Conservation (phyloP, 2,797 vertebrate species). For the Malurus leucopterus region DNA sequence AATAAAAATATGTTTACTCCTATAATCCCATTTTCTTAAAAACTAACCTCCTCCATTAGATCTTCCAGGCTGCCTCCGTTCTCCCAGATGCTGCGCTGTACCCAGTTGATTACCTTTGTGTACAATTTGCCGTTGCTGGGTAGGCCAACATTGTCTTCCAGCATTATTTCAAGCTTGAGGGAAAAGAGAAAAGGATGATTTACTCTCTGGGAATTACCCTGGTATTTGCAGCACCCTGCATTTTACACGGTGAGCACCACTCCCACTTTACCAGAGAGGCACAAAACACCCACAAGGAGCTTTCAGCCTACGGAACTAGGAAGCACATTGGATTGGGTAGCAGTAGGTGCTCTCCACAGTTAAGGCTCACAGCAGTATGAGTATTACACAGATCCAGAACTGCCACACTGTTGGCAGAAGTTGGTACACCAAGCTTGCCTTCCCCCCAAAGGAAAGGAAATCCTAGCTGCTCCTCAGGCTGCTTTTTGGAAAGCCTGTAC, state of each 20-base stretch:
- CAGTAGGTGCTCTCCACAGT: fast-evolving
- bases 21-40: constrained; percentile 71
- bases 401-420: not conserved
- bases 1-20: constrained; percentile 11
- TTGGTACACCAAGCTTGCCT: not conserved
- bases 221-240: not conserved
- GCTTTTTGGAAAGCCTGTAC: not conserved
- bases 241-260: not conserved
- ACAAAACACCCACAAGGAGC: not conserved
- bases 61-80: constrained; percentile 92
- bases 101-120: constrained; percentile 98
- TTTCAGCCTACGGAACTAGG: not conserved
- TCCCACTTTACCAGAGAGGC: not conserved
- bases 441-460: not conserved
- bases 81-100: constrained; percentile 97
- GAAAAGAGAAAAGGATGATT: not conserved
- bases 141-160: constrained; percentile 93
- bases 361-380: not conserved
- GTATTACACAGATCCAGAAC: not conserved
- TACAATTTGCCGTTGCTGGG: constrained; percentile 97
- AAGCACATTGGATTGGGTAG: not conserved
- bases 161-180: constrained; percentile 93
- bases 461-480: not conserved
- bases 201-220: not conserved
- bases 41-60: constrained; percentile 98